Conservation (phyloP, 2,888 invertebrate genomes). For the Smittia sp. region DNA sequence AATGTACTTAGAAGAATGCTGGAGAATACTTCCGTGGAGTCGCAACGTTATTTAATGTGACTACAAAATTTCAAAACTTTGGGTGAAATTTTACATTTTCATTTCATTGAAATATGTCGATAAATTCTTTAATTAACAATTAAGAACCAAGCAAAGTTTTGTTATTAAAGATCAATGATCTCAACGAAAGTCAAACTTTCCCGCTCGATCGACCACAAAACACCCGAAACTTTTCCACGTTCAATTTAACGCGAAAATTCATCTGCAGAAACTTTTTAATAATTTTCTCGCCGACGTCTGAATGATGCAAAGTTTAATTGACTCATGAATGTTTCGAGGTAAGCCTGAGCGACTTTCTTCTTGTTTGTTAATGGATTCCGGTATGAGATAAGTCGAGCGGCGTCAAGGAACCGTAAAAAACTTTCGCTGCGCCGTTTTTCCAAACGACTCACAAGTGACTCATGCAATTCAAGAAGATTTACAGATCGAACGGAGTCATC, state of each 20-base stretch:
- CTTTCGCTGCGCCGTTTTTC: constrained; percentile 7
- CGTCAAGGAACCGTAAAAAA: constrained; percentile 22
- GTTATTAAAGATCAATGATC: too few species aligned
- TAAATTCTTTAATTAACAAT: too few species aligned
- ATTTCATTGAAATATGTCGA: too few species aligned
- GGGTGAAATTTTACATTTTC: too few species aligned
- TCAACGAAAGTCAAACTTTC: background rate
- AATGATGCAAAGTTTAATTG: constrained; percentile 17
- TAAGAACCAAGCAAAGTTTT: too few species aligned
- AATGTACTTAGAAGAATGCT: too few species aligned
- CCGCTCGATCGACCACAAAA: background rate
- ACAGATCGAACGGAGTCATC: background rate
- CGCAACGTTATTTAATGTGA: too few species aligned
- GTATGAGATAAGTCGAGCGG: background rate
- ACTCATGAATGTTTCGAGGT: background rate
- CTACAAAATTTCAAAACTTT: too few species aligned
- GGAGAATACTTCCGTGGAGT: too few species aligned
- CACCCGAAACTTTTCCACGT: background rate
- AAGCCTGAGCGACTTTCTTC: background rate
- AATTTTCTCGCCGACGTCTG: background rate
- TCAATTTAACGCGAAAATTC: background rate
- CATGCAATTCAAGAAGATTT: background rate
- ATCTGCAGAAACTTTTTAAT: background rate
- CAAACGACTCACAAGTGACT: background rate
- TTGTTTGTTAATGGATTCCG: constrained; percentile 9